Evolutionary conservation across 1,140 invertebrate genomes (phyloP), one percentile per base, ranked within the genome.

Genomic region (Hycleus cichorii): DNA sequence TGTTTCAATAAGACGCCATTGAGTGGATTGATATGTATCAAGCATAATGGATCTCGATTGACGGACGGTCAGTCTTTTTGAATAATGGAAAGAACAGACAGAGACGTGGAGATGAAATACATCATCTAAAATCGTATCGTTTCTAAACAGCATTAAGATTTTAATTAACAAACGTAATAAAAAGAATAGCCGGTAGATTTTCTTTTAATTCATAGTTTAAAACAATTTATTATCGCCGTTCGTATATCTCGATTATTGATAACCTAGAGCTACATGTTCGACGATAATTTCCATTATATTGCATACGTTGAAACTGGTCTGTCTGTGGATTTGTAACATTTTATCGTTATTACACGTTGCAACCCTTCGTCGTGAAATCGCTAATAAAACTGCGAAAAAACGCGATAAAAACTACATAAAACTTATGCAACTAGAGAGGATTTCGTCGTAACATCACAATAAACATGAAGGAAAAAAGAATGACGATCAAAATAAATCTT

Each of bases 141-240:
- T 18, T 18, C 7, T 32, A 7, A 32, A 32, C 7, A 32, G 32
- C 32, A 32, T 32, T 32, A 32, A 32, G 32, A 32, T 32, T 32
- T 32, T 32, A 32, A 32, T 32, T 32, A 7, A 32, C 4, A 32
- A 32, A 32, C 4, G 7, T 55, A 55, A 55, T 43, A 5, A 44
- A 55, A 25, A 4, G 10, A 40, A 55, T 42, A 47, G 32, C 7
- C 32, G 32, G 32, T 32, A 1, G 4, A 32, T 32, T 18, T 18
- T 18, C 12, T 12, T 12, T 12, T 12, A 12, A 12, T 32, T 32
- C 32, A 32, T 32, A 32, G 39, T 49, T 49, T 44, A 49, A 57
- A 49, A 57, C 55, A 57, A 57, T 57, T 57, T 57, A 57, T 57
- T 57, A 57, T 57, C 49, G 55, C 46, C 43, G 12, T 8, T 38